Conservation (phyloP, 2,797 vertebrate genomes). For the Propithecus perrieri region DNA sequence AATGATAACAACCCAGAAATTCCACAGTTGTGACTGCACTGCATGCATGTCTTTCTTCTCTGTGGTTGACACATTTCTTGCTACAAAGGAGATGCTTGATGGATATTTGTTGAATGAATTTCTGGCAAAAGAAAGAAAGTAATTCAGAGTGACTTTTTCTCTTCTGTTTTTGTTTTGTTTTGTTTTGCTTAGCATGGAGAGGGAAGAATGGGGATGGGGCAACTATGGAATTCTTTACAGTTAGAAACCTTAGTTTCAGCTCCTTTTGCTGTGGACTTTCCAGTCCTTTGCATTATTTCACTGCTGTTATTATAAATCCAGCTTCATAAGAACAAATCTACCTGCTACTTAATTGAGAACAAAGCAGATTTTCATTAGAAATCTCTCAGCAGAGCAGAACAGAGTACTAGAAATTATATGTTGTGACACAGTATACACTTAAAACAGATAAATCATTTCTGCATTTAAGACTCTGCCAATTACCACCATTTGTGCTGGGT, state of each 20-base stretch:
- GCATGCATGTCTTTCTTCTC: not conserved
- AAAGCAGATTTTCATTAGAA: conserved; percentile 29
- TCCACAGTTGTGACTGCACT: not conserved
- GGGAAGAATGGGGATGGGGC: not conserved
- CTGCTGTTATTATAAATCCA: conserved; percentile 11
- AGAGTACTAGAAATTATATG: not conserved
- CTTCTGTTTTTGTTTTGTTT: not conserved
- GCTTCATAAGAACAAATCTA: not conserved
- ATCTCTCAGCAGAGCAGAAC: not conserved
- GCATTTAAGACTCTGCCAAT: not conserved
- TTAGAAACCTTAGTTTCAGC: not conserved
- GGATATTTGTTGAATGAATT: not conserved
- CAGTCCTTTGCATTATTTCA: not conserved
- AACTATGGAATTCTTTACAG: not conserved
- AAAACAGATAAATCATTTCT: not conserved
- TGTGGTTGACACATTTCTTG: not conserved
- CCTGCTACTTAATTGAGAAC: conserved; percentile 28
- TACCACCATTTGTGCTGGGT: conserved; percentile 23
- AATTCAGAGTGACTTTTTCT: not conserved
- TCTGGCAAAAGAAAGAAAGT: not conserved
- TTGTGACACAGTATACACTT: not conserved
- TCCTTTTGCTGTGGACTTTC: not conserved
- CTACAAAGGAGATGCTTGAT: not conserved
- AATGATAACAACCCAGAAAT: not conserved
- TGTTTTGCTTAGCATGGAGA: not conserved